phyloP scores from a whole-genome alignment of 2,113 vertebrate genomes.

The Pyrgilauda ruficollis region DNA sequence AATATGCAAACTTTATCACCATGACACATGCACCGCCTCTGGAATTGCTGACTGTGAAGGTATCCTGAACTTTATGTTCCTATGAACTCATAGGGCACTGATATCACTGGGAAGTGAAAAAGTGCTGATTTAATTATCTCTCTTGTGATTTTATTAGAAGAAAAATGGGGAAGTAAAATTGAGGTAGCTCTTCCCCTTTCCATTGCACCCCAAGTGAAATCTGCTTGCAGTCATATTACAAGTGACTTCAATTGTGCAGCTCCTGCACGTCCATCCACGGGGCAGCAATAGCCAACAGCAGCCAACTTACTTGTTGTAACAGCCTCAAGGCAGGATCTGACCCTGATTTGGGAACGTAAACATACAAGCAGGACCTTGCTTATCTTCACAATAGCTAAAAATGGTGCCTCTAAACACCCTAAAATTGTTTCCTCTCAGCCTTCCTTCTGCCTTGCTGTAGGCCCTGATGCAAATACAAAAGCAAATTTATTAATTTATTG shows the following conservation, averaged over 20 bases:
- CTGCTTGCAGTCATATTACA: background rate
- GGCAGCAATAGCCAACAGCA: background rate
- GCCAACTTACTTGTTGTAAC: background rate
- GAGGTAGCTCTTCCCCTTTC: background rate
- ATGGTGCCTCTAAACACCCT: background rate
- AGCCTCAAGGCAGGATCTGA: background rate
- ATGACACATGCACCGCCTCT: rapidly evolving
- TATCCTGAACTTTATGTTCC: background rate
- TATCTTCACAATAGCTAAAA: background rate
- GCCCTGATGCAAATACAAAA: background rate
- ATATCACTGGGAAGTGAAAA: background rate
- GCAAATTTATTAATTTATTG: background rate
- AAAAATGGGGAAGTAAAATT: background rate
- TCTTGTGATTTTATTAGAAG: background rate
- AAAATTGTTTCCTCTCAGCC: background rate
- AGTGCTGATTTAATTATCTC: background rate
- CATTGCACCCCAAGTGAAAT: background rate
- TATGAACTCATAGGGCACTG: background rate
- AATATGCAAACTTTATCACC: background rate
- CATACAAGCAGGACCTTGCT: background rate
- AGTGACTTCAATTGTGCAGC: background rate
- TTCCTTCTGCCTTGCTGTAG: background rate
- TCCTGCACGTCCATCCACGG: background rate
- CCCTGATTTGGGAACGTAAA: background rate
- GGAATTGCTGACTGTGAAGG: background rate